Conservation (phyloP, 2,888 invertebrate species). For the Neoscelio sp. region DNA sequence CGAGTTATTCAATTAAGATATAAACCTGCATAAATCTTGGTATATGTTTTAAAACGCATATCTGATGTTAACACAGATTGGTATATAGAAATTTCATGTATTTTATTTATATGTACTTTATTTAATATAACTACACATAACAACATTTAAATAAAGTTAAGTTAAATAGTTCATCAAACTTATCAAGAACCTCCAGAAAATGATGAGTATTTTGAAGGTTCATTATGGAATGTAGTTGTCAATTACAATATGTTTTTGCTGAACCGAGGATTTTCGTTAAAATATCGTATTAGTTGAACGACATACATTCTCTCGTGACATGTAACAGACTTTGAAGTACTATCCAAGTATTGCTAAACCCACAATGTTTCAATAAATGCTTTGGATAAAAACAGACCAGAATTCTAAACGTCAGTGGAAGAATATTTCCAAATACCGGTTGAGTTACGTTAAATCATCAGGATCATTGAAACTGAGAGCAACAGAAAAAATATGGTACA, state of each 20-base stretch:
- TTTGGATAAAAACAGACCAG: conserved; percentile 46
- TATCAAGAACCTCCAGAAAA: conserved; percentile 14
- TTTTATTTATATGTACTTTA: no score
- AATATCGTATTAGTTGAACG: conserved; percentile 58
- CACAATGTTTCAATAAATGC: conserved; percentile 48
- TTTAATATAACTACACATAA: no score
- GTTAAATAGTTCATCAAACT: background rate
- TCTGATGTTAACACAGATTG: no score
- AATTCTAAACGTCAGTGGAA: conserved; percentile 56
- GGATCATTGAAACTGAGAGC: conserved; percentile 49
- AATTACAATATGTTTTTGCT: conserved; percentile 35
- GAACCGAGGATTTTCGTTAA: conserved; percentile 59
- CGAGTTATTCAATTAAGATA: no score
- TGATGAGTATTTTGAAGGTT: background rate
- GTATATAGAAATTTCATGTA: no score
- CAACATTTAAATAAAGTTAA: no score
- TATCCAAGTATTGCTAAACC: conserved; percentile 60
- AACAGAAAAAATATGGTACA: background rate
- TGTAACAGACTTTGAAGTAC: conserved; percentile 51
- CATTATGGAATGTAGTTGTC: conserved; percentile 10
- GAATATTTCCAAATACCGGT: conserved; percentile 46
- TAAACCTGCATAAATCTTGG: no score
- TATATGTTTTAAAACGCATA: no score
- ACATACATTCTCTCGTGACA: conserved; percentile 50
- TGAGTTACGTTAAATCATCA: conserved; percentile 59